These are phyloP conservation scores for Bergia sp. DNA, from an alignment of 92 coral and sea anemone species.

Conservation along the genomic window DNA sequence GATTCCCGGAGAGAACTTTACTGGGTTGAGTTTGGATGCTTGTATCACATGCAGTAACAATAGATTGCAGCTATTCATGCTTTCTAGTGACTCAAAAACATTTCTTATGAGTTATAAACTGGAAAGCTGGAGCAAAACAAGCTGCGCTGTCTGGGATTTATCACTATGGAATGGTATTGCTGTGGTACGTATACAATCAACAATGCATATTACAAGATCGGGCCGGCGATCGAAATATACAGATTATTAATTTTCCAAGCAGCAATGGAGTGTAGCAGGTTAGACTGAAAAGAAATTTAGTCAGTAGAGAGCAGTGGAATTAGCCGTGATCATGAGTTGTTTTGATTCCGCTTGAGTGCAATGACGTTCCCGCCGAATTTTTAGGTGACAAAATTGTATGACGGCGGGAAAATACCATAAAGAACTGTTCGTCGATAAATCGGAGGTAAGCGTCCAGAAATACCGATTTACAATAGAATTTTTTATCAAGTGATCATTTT, in stretches of 20 bases:
- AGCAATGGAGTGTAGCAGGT: slow-evolving; percentile 29
- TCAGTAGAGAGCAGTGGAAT: slow-evolving; percentile 23
- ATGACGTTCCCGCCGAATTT: slow-evolving; percentile 27
- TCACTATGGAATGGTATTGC: slow-evolving; percentile 13
- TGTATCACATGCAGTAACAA: slow-evolving; percentile 9
- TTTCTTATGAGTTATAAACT: slow-evolving; percentile 3
- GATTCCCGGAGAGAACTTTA: slow-evolving; percentile 16
- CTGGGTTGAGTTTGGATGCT: slow-evolving; percentile 18
- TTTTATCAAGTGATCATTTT: slow-evolving; percentile 13
- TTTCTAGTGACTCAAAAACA: slow-evolving; percentile 5
- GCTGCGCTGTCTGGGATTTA: slow-evolving; percentile 19
- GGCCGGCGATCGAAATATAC: slow-evolving; percentile 22
- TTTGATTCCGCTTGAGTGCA: slow-evolving; percentile 28
- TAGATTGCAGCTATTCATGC: slow-evolving; percentile 5
- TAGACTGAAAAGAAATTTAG: slow-evolving; percentile 22
- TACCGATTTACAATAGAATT: slow-evolving; percentile 23
- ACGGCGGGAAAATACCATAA: slow-evolving; percentile 26
- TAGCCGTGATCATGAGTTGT: slow-evolving; percentile 27
- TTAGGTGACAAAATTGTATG: slow-evolving; percentile 24
- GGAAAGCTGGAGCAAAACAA: slow-evolving; percentile 10
- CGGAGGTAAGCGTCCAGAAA: slow-evolving; percentile 22
- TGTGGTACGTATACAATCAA: slow-evolving; percentile 22
- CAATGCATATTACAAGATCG: slow-evolving; percentile 23
- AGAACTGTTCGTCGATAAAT: slow-evolving; percentile 25
- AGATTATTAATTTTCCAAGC: slow-evolving; percentile 19